Evolutionary conservation across 2,888 invertebrate genomes (phyloP).

Genomic region (Acleris cristana): DNA sequence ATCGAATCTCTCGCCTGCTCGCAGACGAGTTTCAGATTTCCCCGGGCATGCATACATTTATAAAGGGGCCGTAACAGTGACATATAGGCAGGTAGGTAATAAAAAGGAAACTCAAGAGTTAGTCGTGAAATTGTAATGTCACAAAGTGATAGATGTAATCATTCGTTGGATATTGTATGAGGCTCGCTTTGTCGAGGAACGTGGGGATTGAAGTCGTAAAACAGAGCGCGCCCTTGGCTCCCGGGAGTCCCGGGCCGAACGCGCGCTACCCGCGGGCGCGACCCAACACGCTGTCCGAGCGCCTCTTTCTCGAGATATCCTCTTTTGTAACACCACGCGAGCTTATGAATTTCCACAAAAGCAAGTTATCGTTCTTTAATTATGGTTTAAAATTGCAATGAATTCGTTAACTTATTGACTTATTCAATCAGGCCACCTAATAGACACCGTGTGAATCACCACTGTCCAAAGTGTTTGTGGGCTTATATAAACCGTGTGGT

Average conservation of each 20-base stretch:
- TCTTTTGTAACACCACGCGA: slow-evolving; percentile 8
- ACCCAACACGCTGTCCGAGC: slow-evolving; percentile 35
- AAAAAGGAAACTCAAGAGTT: slow-evolving; percentile 42
- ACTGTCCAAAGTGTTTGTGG: slow-evolving; percentile 12
- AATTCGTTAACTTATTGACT: neutral
- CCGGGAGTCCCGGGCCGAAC: slow-evolving; percentile 42
- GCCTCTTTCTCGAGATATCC: slow-evolving; percentile 6
- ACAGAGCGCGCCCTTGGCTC: slow-evolving; percentile 26
- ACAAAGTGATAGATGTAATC: slow-evolving; percentile 39
- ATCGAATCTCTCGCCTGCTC: slow-evolving; percentile 20
- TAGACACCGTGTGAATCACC: slow-evolving; percentile 11
- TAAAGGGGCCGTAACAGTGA: slow-evolving; percentile 33
- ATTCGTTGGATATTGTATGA: slow-evolving; percentile 41
- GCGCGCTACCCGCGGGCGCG: slow-evolving; percentile 46
- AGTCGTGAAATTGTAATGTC: slow-evolving; percentile 42
- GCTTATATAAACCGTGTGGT: slow-evolving; percentile 52
- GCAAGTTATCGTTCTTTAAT: neutral
- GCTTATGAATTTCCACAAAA: too few species aligned
- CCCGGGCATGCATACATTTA: slow-evolving; percentile 56
- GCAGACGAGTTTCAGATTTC: slow-evolving; percentile 47
- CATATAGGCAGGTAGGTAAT: slow-evolving; percentile 37
- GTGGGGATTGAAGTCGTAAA: slow-evolving; percentile 37
- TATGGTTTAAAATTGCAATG: neutral
- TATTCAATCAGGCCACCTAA: slow-evolving; percentile 4
- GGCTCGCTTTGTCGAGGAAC: slow-evolving; percentile 31